Base-by-base conservation (phyloP, 2,797 vertebrate species). In the Premnoplex brunnescens region DNA sequence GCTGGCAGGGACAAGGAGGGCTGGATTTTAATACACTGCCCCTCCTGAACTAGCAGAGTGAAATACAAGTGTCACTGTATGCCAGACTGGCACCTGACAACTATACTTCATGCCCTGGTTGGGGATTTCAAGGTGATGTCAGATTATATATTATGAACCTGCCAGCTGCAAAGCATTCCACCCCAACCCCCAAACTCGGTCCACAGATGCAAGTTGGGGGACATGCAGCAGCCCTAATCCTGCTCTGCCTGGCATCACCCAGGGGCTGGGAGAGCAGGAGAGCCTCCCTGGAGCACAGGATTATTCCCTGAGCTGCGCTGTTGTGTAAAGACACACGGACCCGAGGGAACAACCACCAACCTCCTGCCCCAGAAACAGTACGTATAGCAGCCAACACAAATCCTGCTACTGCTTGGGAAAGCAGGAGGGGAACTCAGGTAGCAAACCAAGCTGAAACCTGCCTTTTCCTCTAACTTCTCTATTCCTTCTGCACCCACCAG, bases 61-160 rank as follows among this genome's bases (percentile, higher is more conserved):
- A 93, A 92, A 95, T 56, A 82, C 90, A 55, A 94, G 76, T 58
- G 93, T 37, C 55, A 55, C 0, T 10, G 64, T 5, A 30, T 63
- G 96, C 97, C 97, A 97, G 68, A 67, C 89, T 97, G 96, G 96
- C 94, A 92, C 62, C 41, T 80, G 93, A 84, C 87, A 95, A 90
- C 95, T 92, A 84, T 17, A 91, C 95, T 96, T 96, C 92, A 81
- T 67, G 85, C 78, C 85, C 94, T 96, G 95, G 96, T 96, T 89
- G 85, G 90, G 21, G 82, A 78, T 96, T 94, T 89, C 93, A 95
- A 97, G 96, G 97, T 97, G 96, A 97, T 97, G 96, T 97, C 96
- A 97, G 96, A 95, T 93, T 96, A 92, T 71, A 67, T 52, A 96
- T 93, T 63, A 72, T 62, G 85, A 58, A 94, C 49, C 46, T 86